Percentiles rank a stretch among this genome's conserved stretches.
phyloP scores from a whole-genome alignment of 1,140 invertebrate genomes.

The Bombus balteatus region DNA sequence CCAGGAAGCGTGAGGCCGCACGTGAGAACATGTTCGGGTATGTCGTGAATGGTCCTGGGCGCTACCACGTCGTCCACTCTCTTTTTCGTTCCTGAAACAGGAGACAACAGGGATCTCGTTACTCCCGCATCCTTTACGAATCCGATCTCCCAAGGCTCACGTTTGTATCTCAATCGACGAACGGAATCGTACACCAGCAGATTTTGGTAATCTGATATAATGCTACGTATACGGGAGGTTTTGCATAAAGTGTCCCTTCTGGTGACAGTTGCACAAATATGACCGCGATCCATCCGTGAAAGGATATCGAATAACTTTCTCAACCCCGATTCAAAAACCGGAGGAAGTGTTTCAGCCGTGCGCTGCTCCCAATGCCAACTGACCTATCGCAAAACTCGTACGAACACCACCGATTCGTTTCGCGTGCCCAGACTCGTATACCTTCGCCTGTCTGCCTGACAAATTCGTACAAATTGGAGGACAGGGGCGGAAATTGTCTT shows the following conservation, averaged over 20 bases:
- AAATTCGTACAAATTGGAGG: background rate
- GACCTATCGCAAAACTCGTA: constrained; percentile 10
- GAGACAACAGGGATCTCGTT: constrained; percentile 57
- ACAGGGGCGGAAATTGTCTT: too few relatives aligned
- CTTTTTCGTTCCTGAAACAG: constrained; percentile 79
- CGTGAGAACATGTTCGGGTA: constrained; percentile 77
- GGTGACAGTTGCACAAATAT: constrained; percentile 53
- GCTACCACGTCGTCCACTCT: constrained; percentile 75
- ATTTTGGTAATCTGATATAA: constrained; percentile 55
- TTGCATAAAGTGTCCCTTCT: constrained; percentile 26
- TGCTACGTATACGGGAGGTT: background rate
- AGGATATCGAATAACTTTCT: constrained; percentile 40
- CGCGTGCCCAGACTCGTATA: too few relatives aligned
- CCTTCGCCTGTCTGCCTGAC: background rate
- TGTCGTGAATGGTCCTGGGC: constrained; percentile 79
- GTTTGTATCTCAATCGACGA: constrained; percentile 55
- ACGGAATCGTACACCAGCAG: constrained; percentile 46
- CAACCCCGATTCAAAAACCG: constrained; percentile 15
- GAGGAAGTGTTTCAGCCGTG: background rate
- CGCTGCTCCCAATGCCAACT: constrained; percentile 5
- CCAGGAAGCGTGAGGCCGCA: constrained; percentile 80
- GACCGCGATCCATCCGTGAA: constrained; percentile 37
- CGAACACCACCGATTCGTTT: background rate
- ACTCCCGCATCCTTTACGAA: constrained; percentile 53
- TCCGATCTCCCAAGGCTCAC: constrained; percentile 31